A percentile compares a stretch with the other conserved stretches of the same genome.
These are phyloP conservation scores for Myotis planiceps DNA, from an alignment of 2,797 vertebrate genomes.

Conservation along the genomic window DNA sequence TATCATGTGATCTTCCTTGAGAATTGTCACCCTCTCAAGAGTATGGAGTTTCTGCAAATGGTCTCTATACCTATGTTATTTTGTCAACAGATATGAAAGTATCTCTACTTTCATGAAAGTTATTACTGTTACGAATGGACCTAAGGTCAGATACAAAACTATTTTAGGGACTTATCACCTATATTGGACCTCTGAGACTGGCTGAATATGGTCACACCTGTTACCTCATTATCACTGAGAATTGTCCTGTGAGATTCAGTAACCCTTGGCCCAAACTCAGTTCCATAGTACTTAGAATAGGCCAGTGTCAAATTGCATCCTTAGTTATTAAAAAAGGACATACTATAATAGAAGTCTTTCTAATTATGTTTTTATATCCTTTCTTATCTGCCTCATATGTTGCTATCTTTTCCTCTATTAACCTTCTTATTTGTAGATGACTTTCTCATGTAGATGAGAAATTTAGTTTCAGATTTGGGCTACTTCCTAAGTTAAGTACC, in stretches of 20 bases:
- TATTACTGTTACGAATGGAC: not conserved
- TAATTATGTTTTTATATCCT: not conserved
- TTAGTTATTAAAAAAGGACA: not conserved
- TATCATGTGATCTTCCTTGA: not conserved
- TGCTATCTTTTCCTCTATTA: not conserved
- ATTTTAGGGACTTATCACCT: not conserved
- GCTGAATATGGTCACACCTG: not conserved
- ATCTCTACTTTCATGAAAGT: not conserved
- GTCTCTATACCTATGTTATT: not conserved
- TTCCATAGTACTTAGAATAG: not conserved
- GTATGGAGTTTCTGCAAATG: not conserved
- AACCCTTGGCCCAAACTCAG: not conserved
- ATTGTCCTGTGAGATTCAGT: not conserved
- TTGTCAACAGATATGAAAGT: not conserved
- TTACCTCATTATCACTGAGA: not conserved
- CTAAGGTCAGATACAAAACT: not conserved
- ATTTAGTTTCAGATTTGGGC: not conserved
- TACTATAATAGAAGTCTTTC: not conserved
- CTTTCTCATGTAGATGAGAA: not conserved
- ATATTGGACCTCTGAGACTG: not conserved
- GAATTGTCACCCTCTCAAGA: not conserved
- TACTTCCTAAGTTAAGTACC: not conserved
- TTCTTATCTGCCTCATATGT: not conserved
- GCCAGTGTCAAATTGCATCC: not conserved
- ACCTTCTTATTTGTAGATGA: not conserved